These are phyloP conservation scores for Plestiodon gilberti DNA, from an alignment of 2,113 vertebrate species.

Conservation along the genomic window DNA sequence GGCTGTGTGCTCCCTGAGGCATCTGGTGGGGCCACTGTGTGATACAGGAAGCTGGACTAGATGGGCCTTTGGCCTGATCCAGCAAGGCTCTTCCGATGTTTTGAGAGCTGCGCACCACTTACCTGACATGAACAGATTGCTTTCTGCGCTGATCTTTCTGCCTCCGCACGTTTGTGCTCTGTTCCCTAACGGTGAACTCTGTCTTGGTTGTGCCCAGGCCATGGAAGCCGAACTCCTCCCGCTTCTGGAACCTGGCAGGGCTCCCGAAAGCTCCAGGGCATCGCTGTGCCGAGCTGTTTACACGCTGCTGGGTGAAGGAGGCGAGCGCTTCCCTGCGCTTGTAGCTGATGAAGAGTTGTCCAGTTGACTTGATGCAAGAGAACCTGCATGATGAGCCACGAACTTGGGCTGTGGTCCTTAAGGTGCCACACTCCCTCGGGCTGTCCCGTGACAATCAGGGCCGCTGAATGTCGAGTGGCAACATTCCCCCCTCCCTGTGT, in stretches of 20 bases:
- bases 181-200: neutral
- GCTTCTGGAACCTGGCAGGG: constrained; percentile 54
- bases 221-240: constrained; percentile 80
- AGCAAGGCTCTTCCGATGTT: no score
- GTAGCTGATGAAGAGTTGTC: constrained; percentile 81
- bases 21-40: no score
- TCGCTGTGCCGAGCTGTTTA: constrained; percentile 79
- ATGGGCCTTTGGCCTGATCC: no score
- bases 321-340: constrained; percentile 81
- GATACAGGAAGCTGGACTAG: no score
- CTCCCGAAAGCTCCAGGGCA: constrained; percentile 17
- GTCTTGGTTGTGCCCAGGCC: constrained; percentile 74
- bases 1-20: no score
- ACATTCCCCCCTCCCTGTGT: neutral
- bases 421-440: neutral
- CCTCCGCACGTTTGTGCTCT: no score
- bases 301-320: constrained; percentile 85
- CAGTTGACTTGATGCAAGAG: rapidly evolving
- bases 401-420: neutral
- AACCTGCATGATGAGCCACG: neutral
- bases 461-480: neutral
- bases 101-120: no score
- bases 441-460: neutral
- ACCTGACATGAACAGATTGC: no score
- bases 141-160: no score